Evolutionary conservation across 2,888 invertebrate species (phyloP).

Genomic region (Agrotis exclamationis): DNA sequence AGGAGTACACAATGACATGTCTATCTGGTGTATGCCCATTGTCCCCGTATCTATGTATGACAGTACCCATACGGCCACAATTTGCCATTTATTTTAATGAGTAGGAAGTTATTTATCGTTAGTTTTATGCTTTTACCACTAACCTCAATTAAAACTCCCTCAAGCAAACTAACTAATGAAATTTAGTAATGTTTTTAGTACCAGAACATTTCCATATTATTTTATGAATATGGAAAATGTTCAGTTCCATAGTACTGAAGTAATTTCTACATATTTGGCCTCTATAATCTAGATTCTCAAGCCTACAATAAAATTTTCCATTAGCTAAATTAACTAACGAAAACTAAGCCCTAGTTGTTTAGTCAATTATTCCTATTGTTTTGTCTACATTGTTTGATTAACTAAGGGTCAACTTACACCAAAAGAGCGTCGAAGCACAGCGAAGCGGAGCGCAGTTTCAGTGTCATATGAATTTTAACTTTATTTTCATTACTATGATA

Average conservation of each 20-base stretch:
- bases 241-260: not conserved
- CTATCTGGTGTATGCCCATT: too few relatives aligned
- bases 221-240: too few relatives aligned
- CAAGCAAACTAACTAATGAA: not conserved
- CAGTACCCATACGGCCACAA: too few relatives aligned
- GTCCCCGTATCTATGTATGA: too few relatives aligned
- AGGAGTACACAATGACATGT: too few relatives aligned
- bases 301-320: constrained; percentile 13
- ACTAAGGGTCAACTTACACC: too few relatives aligned
- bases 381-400: not conserved
- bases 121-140: not conserved
- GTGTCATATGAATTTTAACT: too few relatives aligned
- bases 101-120: not conserved
- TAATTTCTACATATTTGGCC: not conserved
- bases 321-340: not conserved
- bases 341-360: not conserved
- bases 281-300: not conserved
- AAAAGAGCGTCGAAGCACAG: too few relatives aligned
- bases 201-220: not conserved
- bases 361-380: not conserved
- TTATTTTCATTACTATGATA: too few relatives aligned
- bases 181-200: too few relatives aligned
- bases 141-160: not conserved
- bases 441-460: too few relatives aligned
- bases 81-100: too few relatives aligned